phyloP scores from a whole-genome alignment of 2,113 vertebrate genomes.

The Parotia lawesii region DNA sequence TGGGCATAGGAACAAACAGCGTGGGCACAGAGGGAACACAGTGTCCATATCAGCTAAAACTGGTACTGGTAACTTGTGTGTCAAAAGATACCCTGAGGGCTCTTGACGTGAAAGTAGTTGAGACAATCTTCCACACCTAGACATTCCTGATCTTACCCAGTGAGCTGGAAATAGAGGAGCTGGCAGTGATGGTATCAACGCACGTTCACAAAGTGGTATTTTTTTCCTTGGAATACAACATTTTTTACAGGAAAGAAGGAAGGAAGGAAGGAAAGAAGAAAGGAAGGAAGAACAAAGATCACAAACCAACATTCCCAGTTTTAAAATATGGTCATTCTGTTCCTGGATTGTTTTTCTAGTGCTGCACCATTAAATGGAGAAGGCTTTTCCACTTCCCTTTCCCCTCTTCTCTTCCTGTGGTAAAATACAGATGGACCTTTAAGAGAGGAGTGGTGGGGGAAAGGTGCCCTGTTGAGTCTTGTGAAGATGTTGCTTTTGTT shows the following conservation, averaged over 20 bases:
- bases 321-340: neutral
- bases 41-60: neutral
- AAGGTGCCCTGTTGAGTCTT: neutral
- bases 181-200: neutral
- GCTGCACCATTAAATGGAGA: neutral
- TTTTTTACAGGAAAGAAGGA: neutral
- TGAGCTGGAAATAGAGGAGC: neutral
- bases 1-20: constrained; percentile 4
- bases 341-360: constrained; percentile 35
- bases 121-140: neutral
- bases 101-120: neutral
- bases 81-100: neutral
- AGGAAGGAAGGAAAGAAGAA: neutral
- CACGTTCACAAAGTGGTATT: neutral
- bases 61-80: neutral
- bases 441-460: neutral
- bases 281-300: neutral
- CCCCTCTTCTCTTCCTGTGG: neutral
- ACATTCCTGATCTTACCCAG: neutral
- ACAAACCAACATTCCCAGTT: neutral
- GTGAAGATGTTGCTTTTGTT: constrained; percentile 7
- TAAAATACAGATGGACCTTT: neutral
- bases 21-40: neutral
- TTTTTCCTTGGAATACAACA: neutral
- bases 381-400: constrained; percentile 31